Base-by-base conservation (phyloP, 2,888 invertebrate species). In the Tyria jacobaeae region DNA sequence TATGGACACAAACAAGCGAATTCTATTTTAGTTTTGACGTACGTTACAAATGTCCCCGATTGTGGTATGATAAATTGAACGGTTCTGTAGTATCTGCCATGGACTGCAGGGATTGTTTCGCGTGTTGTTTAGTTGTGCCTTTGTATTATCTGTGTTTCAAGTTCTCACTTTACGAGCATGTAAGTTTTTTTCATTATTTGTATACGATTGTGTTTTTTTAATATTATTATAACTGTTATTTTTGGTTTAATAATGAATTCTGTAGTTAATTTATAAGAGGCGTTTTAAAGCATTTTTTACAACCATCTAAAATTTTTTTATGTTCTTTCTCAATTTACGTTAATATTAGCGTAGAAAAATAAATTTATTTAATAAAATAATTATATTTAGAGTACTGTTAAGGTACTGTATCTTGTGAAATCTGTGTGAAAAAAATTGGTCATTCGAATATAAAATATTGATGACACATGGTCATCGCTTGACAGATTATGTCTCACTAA, bases 21-120 rank as follows among this genome's bases (percentile, higher is more conserved):
- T 78, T 76, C 80, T 83, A 82, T 83, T 84, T 83, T 78, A 75
- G 79, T 77, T 81, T 69, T 74, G 79, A 79, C 79, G 77, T 81
- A 77, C 73, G 83, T 77, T 78, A 82, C 75, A 72, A 80, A 82
- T 83, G 80, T 86, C 83, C 71, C 79, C 70, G 75, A 71, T 80
- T 68, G 73, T 83, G 62, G 37, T 50, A 59, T 63, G 85, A 85
- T 83, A 80, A 82, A 84, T 84, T 70, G 80, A 65, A 68, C 61
- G 24, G 57, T 60, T 70, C 54, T 76, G 77, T 67, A 64, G 71
- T 63, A 76, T 62, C 63, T 55, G 69, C 66, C 44, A 70, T 79
- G 79, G 71, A 37, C 57, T 34, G 59, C 41, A 25, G 48, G 50
- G 55, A 34, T 24, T 17, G 60, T 57, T 55, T 60, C 17, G 41